Conservation (phyloP, 92 coral and sea anemone species). For the Parazoanthus atlanticus region DNA sequence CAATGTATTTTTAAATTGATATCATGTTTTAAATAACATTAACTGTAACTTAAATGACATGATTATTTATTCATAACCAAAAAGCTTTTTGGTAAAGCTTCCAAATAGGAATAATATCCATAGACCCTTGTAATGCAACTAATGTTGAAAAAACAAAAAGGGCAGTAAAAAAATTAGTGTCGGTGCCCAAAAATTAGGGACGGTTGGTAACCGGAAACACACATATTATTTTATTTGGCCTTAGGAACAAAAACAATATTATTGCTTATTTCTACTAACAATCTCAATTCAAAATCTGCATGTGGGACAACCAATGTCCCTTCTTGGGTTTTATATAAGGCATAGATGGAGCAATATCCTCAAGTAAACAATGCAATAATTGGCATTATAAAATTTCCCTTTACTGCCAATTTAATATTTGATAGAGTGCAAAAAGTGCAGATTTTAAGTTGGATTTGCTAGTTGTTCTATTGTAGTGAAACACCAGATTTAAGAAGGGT, state of each 20-base stretch:
- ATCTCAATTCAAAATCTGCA: constrained; percentile 19
- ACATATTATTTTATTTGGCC: constrained; percentile 8
- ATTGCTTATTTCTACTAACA: neutral
- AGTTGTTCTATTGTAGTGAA: constrained; percentile 20
- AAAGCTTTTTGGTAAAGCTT: constrained; percentile 20
- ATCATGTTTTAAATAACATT: neutral
- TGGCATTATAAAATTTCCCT: constrained; percentile 15
- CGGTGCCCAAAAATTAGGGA: constrained; percentile 17
- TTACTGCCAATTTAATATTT: constrained; percentile 7
- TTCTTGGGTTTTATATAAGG: constrained; percentile 7
- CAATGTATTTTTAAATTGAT: neutral
- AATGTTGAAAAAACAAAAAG: neutral
- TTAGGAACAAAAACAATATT: neutral
- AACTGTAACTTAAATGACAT: constrained; percentile 22
- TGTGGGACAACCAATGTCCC: constrained; percentile 19
- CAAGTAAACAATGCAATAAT: constrained; percentile 8
- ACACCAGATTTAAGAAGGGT: constrained; percentile 19
- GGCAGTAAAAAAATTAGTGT: neutral
- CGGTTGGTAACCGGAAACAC: constrained; percentile 25
- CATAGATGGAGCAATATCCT: constrained; percentile 11
- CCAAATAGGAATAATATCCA: constrained; percentile 20
- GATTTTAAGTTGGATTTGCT: constrained; percentile 21
- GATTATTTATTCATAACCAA: neutral
- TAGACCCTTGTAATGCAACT: constrained; percentile 10
- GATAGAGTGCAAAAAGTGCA: constrained; percentile 21